Percentiles rank a stretch among this genome's conserved stretches.
phyloP scores from a whole-genome alignment of 2,888 invertebrate genomes.

The Craniophora ligustri region DNA sequence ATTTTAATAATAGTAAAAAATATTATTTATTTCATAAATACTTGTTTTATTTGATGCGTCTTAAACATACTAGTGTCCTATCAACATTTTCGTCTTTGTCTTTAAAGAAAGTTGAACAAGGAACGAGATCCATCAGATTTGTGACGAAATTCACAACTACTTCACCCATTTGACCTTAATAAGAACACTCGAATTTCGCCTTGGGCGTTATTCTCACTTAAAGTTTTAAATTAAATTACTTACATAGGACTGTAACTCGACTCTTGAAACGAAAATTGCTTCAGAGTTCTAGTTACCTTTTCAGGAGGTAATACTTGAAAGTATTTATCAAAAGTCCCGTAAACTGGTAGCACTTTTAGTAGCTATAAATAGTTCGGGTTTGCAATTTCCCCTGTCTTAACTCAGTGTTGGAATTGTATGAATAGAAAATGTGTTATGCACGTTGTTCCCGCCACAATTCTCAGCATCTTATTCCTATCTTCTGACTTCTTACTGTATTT shows the following conservation, averaged over 20 bases:
- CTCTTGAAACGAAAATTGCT: constrained; percentile 30
- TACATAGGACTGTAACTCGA: constrained; percentile 12
- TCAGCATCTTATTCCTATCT: constrained; percentile 32
- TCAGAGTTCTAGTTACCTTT: constrained; percentile 24
- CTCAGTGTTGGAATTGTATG: constrained; percentile 39
- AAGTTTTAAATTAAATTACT: constrained; percentile 52
- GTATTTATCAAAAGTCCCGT: constrained; percentile 49
- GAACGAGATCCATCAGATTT: constrained; percentile 13
- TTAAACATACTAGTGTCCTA: background rate
- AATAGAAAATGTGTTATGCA: constrained; percentile 51
- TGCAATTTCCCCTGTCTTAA: constrained; percentile 54
- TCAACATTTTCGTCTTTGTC: background rate
- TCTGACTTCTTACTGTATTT: constrained; percentile 41
- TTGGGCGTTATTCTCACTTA: constrained; percentile 36
- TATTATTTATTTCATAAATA: no score
- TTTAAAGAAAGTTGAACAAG: background rate
- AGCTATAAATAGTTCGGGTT: constrained; percentile 49
- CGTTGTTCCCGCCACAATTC: constrained; percentile 39
- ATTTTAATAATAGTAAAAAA: no score
- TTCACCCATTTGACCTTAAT: constrained; percentile 27
- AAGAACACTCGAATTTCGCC: constrained; percentile 30
- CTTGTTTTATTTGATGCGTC: background rate
- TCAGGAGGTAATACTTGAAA: constrained; percentile 17
- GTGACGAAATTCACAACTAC: constrained; percentile 20
- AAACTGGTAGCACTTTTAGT: constrained; percentile 39